These are phyloP conservation scores for Noctilio leporinus DNA, from an alignment of 2,113 vertebrate genomes.

Conservation along the genomic window DNA sequence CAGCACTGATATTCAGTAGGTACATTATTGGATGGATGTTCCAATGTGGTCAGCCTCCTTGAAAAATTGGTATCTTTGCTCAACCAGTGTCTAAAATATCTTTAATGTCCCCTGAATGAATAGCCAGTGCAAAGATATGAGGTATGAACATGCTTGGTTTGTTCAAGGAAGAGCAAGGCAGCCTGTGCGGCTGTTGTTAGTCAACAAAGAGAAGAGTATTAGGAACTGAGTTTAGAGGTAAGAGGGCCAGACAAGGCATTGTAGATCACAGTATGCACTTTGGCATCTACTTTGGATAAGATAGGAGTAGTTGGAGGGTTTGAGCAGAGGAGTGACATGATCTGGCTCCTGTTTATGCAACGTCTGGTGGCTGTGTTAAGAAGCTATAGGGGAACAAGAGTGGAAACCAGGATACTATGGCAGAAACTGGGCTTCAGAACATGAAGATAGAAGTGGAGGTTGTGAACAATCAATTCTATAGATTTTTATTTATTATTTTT, in stretches of 20 bases:
- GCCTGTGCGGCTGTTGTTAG: neutral
- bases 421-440: neutral
- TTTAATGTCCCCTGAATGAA: neutral
- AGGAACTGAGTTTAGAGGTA: neutral
- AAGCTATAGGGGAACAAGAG: neutral
- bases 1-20: neutral
- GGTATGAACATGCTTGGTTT: neutral
- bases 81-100: neutral
- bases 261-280: neutral
- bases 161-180: neutral
- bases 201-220: neutral
- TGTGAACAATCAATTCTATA: neutral
- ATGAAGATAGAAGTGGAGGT: neutral
- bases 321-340: neutral
- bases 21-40: neutral
- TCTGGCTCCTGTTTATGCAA: neutral
- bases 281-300: neutral
- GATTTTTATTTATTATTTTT: no score
- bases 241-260: neutral
- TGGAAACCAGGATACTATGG: neutral
- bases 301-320: neutral
- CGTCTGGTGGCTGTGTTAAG: neutral
- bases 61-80: neutral
- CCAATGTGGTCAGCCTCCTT: neutral
- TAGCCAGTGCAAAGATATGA: neutral